Evolutionary conservation across 2,797 vertebrate species (phyloP), one percentile per base, ranked within the genome.

Genomic region (Coregonus suidteri): DNA sequence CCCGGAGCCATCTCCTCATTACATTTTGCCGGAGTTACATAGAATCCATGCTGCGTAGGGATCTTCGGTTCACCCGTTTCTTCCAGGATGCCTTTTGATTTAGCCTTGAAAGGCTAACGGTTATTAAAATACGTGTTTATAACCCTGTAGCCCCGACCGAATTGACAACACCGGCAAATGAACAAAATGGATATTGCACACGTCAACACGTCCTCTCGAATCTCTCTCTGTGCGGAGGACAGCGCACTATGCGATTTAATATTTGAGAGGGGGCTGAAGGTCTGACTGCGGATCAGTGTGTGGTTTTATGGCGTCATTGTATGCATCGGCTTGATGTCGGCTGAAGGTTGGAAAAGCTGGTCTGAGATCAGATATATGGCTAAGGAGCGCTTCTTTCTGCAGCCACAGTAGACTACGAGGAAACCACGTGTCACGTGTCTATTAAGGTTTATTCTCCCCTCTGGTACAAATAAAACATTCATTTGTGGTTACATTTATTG

Each of bases 31-130:
- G 81, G 85, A 81, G 84, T 84, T 85, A 94, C 84, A 88, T 91
- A 93, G 88, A 93, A 90, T 84, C 93, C 94, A 83, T 93, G 91
- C 72, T 88, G 91, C 76, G 92, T 92, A 47, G 93, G 91, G 85
- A 93, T 92, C 88, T 91, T 87, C 88, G 92, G 83, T 91, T 87
- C 90, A 75, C 80, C 91, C 52, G 88, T 81, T 82, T 83, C 92
- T 91, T 94, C 94, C 94, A 95, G 93, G 86, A 77, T 94, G 82
- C 54, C 74, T 90, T 76, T 34, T 62, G 77, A 20, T 75, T 78
- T 76, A 69, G 82, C 79, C 86, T 64, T 84, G 54, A 53, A 69
- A 80, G 90, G 84, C 86, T 83, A 53, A 74, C 37, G 6, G 41
- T 25, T 11, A 76, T 1, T 71, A 71, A 41, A 41, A 64, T 4